A percentile compares a stretch with the other conserved stretches of the same genome.
These are phyloP conservation scores for Peromyscus maniculatus DNA, from an alignment of 2,113 vertebrate genomes.

Conservation along the genomic window DNA sequence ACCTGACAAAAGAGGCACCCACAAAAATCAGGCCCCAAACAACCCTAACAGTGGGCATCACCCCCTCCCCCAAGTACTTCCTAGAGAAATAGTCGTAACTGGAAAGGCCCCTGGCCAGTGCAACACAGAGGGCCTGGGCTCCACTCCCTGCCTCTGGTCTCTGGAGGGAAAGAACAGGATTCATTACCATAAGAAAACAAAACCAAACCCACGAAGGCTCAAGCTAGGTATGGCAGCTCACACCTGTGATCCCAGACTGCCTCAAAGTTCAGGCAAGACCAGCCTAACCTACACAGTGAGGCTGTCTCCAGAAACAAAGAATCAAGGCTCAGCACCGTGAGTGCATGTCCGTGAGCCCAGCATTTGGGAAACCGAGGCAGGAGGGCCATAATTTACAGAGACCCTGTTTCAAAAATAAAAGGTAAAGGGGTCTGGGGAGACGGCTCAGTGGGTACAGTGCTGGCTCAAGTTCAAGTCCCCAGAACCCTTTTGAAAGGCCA, in stretches of 20 bases:
- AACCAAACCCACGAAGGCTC: not conserved
- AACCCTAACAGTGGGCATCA: not conserved
- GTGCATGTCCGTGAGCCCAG: not conserved
- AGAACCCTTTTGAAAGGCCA: not conserved
- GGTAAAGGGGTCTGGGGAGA: not conserved
- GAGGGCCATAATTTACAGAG: not conserved
- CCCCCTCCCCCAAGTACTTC: not conserved
- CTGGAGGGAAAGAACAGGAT: not conserved
- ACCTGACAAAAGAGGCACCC: slow-evolving; percentile 85
- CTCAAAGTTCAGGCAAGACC: not conserved
- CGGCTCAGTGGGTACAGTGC: not conserved
- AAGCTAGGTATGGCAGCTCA: not conserved
- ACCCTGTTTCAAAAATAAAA: not conserved
- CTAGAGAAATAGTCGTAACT: not conserved
- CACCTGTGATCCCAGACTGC: not conserved
- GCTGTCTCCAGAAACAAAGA: not conserved
- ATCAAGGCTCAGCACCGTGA: not conserved
- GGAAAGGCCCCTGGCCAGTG: not conserved
- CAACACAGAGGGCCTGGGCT: not conserved
- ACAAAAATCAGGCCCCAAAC: slow-evolving; percentile 26
- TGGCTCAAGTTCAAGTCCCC: not conserved
- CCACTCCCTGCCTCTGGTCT: not conserved
- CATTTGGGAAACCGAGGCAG: not conserved
- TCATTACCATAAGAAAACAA: not conserved
- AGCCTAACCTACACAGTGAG: not conserved